Percentiles rank a stretch among this genome's conserved stretches.
phyloP scores from a whole-genome alignment of 2,888 invertebrate genomes.

The Imbricaverruca yamaguchii region DNA sequence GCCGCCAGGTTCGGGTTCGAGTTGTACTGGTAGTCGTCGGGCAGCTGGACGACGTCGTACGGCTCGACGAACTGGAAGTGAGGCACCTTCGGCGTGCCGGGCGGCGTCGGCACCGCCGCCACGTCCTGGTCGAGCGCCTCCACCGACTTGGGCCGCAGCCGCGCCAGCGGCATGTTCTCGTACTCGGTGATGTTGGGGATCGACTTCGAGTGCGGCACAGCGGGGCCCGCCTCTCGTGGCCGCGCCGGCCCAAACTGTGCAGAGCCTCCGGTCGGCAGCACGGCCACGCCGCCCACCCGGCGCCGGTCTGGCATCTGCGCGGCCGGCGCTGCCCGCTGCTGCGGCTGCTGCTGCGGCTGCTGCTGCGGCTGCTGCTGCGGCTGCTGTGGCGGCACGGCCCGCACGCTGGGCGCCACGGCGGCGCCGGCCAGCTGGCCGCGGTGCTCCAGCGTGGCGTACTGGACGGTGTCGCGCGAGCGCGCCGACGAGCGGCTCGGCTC shows the following conservation, averaged over 20 bases:
- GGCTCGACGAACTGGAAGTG: slow-evolving; percentile 17
- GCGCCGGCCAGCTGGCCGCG: neutral
- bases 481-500: neutral
- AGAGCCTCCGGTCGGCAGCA: neutral
- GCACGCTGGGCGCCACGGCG: neutral
- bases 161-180: neutral
- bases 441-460: slow-evolving; percentile 22
- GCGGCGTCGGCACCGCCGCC: neutral
- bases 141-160: neutral
- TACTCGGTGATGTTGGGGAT: neutral
- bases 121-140: neutral
- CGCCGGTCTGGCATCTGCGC: neutral
- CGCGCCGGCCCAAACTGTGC: neutral
- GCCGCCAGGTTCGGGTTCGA: slow-evolving; percentile 6
- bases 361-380: neutral
- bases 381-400: neutral
- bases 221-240: neutral
- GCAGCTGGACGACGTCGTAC: slow-evolving; percentile 11
- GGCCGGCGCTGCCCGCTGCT: no score
- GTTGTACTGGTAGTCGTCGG: slow-evolving; percentile 15
- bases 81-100: slow-evolving; percentile 7
- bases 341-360: neutral
- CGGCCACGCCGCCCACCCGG: neutral
- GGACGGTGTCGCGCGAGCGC: slow-evolving; percentile 11
- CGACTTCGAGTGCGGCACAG: neutral